These are phyloP conservation scores for Hippoglossus hippoglossus DNA, from an alignment of 2,797 vertebrate genomes.

Conservation along the genomic window DNA sequence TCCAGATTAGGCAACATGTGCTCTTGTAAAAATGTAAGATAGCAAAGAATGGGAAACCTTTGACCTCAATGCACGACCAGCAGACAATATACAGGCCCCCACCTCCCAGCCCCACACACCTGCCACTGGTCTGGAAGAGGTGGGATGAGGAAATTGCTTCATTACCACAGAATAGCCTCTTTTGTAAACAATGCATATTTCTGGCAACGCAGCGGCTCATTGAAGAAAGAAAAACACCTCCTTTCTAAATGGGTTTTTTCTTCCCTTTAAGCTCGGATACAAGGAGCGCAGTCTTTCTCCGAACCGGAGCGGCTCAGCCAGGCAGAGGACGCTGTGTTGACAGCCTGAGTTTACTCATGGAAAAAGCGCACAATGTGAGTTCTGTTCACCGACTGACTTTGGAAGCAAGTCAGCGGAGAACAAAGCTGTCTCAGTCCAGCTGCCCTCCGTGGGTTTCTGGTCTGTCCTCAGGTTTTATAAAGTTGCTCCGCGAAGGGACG, in stretches of 20 bases:
- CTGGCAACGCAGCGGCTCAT: constrained; percentile 75
- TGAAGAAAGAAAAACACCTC: constrained; percentile 81
- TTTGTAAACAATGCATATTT: constrained; percentile 82
- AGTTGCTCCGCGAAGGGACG: constrained; percentile 77
- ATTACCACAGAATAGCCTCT: constrained; percentile 73
- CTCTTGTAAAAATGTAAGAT: constrained; percentile 55
- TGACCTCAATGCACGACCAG: constrained; percentile 44
- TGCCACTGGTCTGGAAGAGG: constrained; percentile 51
- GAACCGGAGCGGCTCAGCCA: constrained; percentile 67
- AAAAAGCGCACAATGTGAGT: constrained; percentile 87
- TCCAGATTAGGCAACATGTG: constrained; percentile 68
- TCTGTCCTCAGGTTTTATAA: constrained; percentile 84
- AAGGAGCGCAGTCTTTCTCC: constrained; percentile 82
- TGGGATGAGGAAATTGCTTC: constrained; percentile 76
- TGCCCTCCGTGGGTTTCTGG: constrained; percentile 79
- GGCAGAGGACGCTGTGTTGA: constrained; percentile 88
- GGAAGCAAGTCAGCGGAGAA: constrained; percentile 86
- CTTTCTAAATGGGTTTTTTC: constrained; percentile 74
- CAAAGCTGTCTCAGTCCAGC: constrained; percentile 88
- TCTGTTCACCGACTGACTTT: constrained; percentile 87
- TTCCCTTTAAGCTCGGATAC: constrained; percentile 62
- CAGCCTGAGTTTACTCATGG: constrained; percentile 88
- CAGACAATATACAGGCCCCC: constrained; percentile 19
- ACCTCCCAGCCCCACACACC: constrained; percentile 31
- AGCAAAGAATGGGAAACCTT: constrained; percentile 63